A percentile compares a stretch with the other conserved stretches of the same genome.
Evolutionary conservation across 2,888 invertebrate species (phyloP).

Genomic region (Listrodromus nycthemerus): DNA sequence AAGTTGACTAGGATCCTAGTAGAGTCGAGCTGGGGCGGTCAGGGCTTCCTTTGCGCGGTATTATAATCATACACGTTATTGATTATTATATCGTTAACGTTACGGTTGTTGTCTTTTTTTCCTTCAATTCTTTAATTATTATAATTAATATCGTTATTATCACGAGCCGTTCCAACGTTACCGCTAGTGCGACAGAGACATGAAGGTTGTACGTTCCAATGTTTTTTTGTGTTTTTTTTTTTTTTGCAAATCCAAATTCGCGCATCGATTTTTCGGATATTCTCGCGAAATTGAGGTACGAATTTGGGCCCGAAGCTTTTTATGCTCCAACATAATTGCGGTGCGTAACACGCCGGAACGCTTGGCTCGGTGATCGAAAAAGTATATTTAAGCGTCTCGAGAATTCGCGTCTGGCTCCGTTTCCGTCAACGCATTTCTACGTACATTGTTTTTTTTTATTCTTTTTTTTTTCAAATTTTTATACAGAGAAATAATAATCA

Average conservation of each 20-base stretch:
- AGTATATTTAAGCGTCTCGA: conserved; percentile 58
- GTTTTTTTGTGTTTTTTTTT: conserved; percentile 12
- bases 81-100: conserved; percentile 71
- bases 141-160: conserved; percentile 53
- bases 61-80: conserved; percentile 65
- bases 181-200: conserved; percentile 5
- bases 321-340: not conserved
- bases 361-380: conserved; percentile 53
- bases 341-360: not conserved
- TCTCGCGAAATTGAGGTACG: not conserved
- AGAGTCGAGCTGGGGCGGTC: conserved; percentile 66
- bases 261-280: not conserved
- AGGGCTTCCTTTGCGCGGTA: conserved; percentile 77
- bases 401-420: conserved; percentile 62
- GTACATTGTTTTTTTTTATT: conserved; percentile 21
- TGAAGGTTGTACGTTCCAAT: conserved; percentile 24
- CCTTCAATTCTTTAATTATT: conserved; percentile 31
- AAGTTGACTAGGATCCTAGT: conserved; percentile 64
- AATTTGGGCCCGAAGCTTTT: not conserved
- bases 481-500: conserved; percentile 79
- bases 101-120: conserved; percentile 60
- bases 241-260: conserved; percentile 6
- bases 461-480: conserved; percentile 70
- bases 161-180: conserved; percentile 35
- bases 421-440: conserved; percentile 34